Percentiles rank a stretch among this genome's conserved stretches.
Evolutionary conservation across 2,113 vertebrate genomes (phyloP).

Genomic region (Tyrannus savana): DNA sequence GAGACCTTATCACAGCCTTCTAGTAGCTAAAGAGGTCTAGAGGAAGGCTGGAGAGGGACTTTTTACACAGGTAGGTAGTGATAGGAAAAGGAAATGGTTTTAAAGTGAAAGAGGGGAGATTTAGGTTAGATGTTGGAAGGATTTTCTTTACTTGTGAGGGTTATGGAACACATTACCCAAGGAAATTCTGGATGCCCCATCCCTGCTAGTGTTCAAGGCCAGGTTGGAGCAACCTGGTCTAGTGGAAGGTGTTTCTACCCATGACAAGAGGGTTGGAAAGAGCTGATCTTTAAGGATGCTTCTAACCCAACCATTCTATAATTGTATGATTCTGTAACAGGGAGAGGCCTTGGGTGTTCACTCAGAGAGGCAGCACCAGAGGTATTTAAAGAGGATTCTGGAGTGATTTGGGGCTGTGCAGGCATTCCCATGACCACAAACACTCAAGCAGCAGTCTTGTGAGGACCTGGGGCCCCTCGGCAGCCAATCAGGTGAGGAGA

Average conservation of each 20-base stretch:
- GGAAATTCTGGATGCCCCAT: neutral
- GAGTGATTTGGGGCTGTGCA: neutral
- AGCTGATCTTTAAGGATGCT: neutral
- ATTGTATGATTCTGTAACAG: neutral
- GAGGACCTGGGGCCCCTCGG: neutral
- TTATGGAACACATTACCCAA: neutral
- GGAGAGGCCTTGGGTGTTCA: neutral
- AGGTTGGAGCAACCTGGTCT: neutral
- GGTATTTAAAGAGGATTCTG: neutral
- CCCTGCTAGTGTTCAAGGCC: neutral
- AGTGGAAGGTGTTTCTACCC: neutral
- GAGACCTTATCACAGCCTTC: neutral
- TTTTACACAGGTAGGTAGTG: neutral
- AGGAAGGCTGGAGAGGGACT: neutral
- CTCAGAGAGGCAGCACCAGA: neutral
- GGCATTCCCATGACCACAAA: neutral
- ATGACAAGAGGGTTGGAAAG: neutral
- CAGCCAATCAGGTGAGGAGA: neutral
- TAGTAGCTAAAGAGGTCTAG: neutral
- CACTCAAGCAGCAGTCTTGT: neutral
- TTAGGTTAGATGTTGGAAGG: neutral
- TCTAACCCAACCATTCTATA: neutral
- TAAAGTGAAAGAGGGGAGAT: neutral
- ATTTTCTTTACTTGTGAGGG: neutral
- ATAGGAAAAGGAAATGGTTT: neutral